Percentiles rank a stretch among this genome's conserved stretches.
Evolutionary conservation across 1,140 invertebrate species (phyloP).

Genomic region (Pomacea maculata): DNA sequence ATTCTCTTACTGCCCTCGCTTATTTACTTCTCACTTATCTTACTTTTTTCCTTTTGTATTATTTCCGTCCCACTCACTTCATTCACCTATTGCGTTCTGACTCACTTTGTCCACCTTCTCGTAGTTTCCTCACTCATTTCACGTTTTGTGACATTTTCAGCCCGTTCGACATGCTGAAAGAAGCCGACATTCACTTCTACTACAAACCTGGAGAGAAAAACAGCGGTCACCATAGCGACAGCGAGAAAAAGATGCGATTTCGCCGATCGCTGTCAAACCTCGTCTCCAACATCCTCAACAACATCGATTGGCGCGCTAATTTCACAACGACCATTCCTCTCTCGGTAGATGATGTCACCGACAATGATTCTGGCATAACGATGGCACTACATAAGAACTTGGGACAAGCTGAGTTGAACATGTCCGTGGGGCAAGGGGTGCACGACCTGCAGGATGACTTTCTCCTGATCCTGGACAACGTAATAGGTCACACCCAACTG

Average conservation of each 20-base stretch:
- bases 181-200: constrained; percentile 30
- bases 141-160: neutral
- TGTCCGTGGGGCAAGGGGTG: neutral
- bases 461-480: constrained; percentile 1
- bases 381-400: constrained; percentile 15
- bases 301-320: constrained; percentile 28
- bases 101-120: too few species aligned
- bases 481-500: constrained; percentile 2
- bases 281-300: constrained; percentile 26
- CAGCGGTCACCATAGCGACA: constrained; percentile 1
- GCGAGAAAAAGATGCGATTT: constrained; percentile 16
- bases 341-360: constrained; percentile 10
- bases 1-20: too few species aligned
- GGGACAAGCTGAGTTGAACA: neutral
- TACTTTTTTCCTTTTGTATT: too few species aligned
- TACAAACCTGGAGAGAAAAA: constrained; percentile 27
- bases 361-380: neutral
- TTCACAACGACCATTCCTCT: constrained; percentile 23
- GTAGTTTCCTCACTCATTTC: too few species aligned
- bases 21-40: too few species aligned
- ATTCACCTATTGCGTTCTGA: too few species aligned
- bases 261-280: constrained; percentile 28
- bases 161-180: constrained; percentile 30
- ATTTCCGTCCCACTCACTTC: too few species aligned
- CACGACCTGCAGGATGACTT: constrained; percentile 1